Evolutionary conservation across 2,113 vertebrate genomes (phyloP).

Genomic region (Edolisoma coerulescens): DNA sequence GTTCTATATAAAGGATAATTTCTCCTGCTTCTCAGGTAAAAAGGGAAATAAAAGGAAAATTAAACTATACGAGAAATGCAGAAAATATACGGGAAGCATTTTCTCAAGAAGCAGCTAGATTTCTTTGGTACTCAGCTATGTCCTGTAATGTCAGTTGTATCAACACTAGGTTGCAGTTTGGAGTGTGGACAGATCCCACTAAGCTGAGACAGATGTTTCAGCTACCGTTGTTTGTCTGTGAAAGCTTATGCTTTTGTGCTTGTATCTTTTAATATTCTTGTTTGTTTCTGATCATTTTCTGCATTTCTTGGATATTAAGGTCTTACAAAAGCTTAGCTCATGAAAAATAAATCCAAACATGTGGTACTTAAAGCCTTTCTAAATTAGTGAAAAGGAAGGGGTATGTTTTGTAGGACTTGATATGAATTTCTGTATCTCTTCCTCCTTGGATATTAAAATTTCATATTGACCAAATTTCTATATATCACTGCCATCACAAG

Average conservation of each 20-base stretch:
- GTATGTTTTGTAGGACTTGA: constrained; percentile 11
- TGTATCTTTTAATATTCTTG: constrained; percentile 37
- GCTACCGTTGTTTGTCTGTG: constrained; percentile 18
- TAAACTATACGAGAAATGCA: neutral
- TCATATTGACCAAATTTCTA: constrained; percentile 26
- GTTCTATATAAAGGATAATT: neutral
- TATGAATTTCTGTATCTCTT: neutral
- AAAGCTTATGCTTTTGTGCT: constrained; percentile 52
- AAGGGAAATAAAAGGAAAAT: neutral
- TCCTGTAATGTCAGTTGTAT: neutral
- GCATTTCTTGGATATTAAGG: constrained; percentile 43
- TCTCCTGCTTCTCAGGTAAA: neutral
- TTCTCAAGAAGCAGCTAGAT: neutral
- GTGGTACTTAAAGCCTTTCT: neutral
- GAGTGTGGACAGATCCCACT: neutral
- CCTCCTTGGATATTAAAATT: neutral
- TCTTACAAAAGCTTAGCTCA: neutral
- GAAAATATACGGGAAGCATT: constrained; percentile 22
- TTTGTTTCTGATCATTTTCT: constrained; percentile 52
- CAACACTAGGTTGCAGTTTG: neutral
- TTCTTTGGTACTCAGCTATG: neutral
- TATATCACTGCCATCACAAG: constrained; percentile 72
- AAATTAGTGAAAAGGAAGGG: constrained; percentile 34
- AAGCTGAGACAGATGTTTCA: constrained; percentile 25
- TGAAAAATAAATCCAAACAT: neutral